A percentile compares a stretch with the other conserved stretches of the same genome.
Conservation (phyloP, 2,888 invertebrate genomes). For the Limnephilus auricula region DNA sequence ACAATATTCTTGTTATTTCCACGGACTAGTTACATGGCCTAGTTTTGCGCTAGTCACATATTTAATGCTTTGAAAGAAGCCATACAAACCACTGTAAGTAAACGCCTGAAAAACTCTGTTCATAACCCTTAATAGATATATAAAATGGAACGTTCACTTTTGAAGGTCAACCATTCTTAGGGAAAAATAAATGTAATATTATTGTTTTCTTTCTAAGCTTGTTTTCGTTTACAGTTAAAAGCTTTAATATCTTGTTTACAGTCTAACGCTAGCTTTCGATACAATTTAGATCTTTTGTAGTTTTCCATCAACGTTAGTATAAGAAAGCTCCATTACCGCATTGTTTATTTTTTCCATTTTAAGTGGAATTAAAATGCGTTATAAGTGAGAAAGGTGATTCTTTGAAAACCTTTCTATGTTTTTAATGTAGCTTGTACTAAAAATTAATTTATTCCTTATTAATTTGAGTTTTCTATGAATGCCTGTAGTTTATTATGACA, state of each 20-base stretch:
- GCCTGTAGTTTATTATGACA: neutral
- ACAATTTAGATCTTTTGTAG: neutral
- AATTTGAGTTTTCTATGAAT: neutral
- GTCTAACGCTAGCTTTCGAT: neutral
- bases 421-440: neutral
- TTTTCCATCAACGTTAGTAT: neutral
- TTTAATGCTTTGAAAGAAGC: neutral
- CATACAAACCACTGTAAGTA: neutral
- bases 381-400: neutral
- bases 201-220: neutral
- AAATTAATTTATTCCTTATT: neutral
- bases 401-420: neutral
- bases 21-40: too few relatives aligned
- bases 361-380: neutral
- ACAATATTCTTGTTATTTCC: too few relatives aligned
- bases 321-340: neutral
- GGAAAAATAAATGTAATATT: neutral
- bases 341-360: neutral
- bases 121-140: neutral
- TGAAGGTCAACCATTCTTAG: neutral
- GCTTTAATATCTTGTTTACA: neutral
- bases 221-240: neutral
- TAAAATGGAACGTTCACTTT: neutral
- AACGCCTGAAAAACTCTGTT: neutral
- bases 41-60: neutral